Evolutionary conservation across 1,140 invertebrate genomes (phyloP), one percentile per base, ranked within the genome.

Genomic region (Drosophila biarmipes): DNA sequence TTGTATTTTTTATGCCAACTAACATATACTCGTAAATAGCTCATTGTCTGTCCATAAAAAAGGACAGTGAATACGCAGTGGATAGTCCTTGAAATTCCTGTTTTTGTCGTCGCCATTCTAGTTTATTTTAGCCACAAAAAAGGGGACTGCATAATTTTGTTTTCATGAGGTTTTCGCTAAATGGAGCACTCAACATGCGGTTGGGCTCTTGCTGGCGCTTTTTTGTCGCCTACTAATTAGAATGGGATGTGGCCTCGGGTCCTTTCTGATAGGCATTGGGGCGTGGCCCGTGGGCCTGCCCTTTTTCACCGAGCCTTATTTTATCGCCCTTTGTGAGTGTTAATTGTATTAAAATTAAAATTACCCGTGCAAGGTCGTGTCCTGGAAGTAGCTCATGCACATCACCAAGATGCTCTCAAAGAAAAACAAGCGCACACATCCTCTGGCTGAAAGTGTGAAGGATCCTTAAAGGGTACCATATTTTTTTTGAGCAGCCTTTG

Each of bases 141-240:
- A 62, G 14, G 19, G 19, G 38, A 21, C 71, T 53, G 72, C 82
- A 80, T 76, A 73, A 85, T 80, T 68, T 78, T 67, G 81, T 73
- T 76, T 63, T 62, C 68, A 78, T 80, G 73, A 49, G 46, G 68
- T 68, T 61, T 64, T n/a, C 2, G 34, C 73, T 19, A 48, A 64
- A 63, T 61, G 72, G 54, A 38, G 62, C 76, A 80, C 77, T 85
- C 78, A 80, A 61, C 77, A 56, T 31, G 51, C 40, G 53, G 53
- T 49, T 71, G 19, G 31, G 46, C 35, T 40, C 42, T 45, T 46
- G 19, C 40, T 48, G 46, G 8, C 45, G 31, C 29, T 34, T 56
- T 72, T 76, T 61, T 67, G 53, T 57, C 42, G 63, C 53, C 63
- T 48, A 45, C 58, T 80, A 73, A 80, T 84, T 80, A 85, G 68